A percentile compares a stretch with the other conserved stretches of the same genome.
These are phyloP conservation scores for Apamea sordens DNA, from an alignment of 2,888 invertebrate species.

Conservation along the genomic window DNA sequence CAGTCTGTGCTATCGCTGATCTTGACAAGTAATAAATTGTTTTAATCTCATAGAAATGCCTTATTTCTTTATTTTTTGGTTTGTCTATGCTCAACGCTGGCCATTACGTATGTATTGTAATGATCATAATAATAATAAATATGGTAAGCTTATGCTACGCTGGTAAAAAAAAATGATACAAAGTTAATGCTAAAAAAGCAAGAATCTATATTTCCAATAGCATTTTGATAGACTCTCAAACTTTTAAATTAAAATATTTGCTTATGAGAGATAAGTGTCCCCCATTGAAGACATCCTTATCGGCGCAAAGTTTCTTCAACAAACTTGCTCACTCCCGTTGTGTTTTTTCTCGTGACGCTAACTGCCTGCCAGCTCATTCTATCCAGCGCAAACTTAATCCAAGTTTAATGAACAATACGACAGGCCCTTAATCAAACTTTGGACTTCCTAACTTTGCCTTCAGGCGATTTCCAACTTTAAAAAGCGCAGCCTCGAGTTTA, in stretches of 20 bases:
- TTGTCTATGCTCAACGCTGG: neutral
- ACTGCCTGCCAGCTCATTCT: constrained; percentile 90
- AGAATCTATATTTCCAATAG: constrained; percentile 1
- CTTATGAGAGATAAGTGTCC: constrained; percentile 59
- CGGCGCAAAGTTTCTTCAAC: constrained; percentile 77
- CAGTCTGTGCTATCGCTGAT: constrained; percentile 42
- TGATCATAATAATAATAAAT: neutral
- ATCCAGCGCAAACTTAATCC: constrained; percentile 90
- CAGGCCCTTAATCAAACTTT: constrained; percentile 91
- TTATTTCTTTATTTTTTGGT: constrained; percentile 15
- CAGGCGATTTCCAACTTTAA: constrained; percentile 72
- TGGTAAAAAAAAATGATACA: neutral
- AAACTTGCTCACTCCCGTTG: constrained; percentile 77
- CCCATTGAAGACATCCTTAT: constrained; percentile 74
- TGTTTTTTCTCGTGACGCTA: constrained; percentile 88
- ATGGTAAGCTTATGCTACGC: neutral
- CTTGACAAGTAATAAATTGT: constrained; percentile 56
- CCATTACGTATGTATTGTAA: neutral
- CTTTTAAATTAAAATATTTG: constrained; percentile 59
- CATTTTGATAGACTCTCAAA: constrained; percentile 38
- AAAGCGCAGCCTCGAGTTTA: constrained; percentile 52
- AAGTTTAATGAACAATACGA: constrained; percentile 91
- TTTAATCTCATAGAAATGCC: constrained; percentile 19
- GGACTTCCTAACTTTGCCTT: constrained; percentile 79
- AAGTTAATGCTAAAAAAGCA: neutral